Conservation (phyloP, 2,888 invertebrate species). For the Polymixis lichenea region DNA sequence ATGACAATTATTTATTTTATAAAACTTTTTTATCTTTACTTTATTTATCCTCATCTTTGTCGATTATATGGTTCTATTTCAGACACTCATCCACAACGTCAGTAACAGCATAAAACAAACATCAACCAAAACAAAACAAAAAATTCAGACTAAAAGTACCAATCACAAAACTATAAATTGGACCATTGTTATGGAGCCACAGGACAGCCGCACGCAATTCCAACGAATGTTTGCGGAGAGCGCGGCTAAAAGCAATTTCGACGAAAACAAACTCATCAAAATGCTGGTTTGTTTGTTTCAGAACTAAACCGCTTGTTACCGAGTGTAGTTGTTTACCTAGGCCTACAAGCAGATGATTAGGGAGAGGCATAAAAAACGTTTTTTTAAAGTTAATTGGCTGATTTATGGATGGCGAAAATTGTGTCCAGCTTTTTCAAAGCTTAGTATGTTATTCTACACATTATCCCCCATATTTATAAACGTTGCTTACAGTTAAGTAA, state of each 20-base stretch:
- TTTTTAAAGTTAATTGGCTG: not conserved
- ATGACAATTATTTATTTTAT: not conserved
- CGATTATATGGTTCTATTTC: not conserved
- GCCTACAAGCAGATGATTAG: conserved; percentile 21
- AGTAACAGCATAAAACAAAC: conserved; percentile 14
- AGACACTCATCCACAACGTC: not conserved
- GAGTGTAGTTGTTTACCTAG: conserved; percentile 36
- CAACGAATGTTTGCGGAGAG: conserved; percentile 45
- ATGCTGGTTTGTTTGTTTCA: conserved; percentile 58
- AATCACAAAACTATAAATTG: conserved; percentile 42
- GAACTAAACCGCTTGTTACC: conserved; percentile 52
- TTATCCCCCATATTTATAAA: not conserved
- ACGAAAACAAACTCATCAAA: conserved; percentile 62
- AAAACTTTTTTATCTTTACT: not conserved
- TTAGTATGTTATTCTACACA: not conserved
- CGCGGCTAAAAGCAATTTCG: conserved; percentile 60
- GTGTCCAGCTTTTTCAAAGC: not conserved
- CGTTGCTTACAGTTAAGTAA: too few relatives aligned
- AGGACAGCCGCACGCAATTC: conserved; percentile 19
- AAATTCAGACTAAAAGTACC: conserved; percentile 12
- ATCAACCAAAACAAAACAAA: not conserved
- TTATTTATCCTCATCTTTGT: not conserved
- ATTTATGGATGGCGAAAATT: not conserved
- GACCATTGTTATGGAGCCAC: conserved; percentile 1
- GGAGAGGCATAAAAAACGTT: not conserved